A percentile compares a stretch with the other conserved stretches of the same genome.
Conservation (phyloP, 2,888 invertebrate species). For the Esperia sulphurella region DNA sequence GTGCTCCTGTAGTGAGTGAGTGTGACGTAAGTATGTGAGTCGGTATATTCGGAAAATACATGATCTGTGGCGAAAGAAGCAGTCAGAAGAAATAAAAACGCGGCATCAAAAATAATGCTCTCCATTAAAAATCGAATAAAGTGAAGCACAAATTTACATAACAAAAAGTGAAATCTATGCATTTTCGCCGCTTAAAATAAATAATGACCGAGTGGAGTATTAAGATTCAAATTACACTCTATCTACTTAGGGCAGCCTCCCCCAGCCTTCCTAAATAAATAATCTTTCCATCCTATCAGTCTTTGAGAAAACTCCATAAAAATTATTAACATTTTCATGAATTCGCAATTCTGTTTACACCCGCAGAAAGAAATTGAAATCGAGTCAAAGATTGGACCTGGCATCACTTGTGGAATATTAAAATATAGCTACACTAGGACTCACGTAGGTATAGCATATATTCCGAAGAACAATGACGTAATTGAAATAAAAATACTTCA, state of each 20-base stretch:
- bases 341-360: constrained; percentile 50
- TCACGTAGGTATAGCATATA: too few species aligned
- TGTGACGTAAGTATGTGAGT: too few species aligned
- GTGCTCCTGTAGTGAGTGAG: too few species aligned
- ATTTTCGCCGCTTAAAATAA: constrained; percentile 65
- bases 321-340: constrained; percentile 65
- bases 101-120: not conserved
- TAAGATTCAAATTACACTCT: constrained; percentile 69
- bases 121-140: constrained; percentile 9
- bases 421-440: not conserved
- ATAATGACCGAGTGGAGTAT: constrained; percentile 63
- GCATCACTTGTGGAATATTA: not conserved
- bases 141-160: constrained; percentile 24
- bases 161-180: constrained; percentile 43
- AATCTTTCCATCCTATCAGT: constrained; percentile 49
- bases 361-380: not conserved
- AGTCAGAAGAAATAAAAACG: not conserved
- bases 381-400: not conserved
- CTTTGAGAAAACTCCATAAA: constrained; percentile 46
- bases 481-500: too few species aligned
- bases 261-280: constrained; percentile 49
- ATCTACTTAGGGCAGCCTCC: constrained; percentile 52
- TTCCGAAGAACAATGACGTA: too few species aligned
- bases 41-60: too few species aligned
- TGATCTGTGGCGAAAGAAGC: too few species aligned